Evolutionary conservation across 2,797 vertebrate genomes (phyloP).

Genomic region (Columba guinea): DNA sequence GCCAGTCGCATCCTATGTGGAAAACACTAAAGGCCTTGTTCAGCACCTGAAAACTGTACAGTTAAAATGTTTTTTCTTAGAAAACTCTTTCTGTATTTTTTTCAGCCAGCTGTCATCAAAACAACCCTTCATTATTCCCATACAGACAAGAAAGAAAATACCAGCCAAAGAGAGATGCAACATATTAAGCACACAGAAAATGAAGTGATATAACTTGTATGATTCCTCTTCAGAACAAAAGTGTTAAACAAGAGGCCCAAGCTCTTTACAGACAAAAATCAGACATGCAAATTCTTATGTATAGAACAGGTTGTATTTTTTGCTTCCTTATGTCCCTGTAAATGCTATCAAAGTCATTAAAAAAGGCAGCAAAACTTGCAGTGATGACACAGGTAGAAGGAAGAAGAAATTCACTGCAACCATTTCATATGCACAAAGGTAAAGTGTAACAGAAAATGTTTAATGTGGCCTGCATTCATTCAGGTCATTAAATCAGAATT

Average conservation of each 20-base stretch:
- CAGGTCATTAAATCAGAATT: not conserved
- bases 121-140: not conserved
- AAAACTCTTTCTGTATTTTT: not conserved
- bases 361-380: not conserved
- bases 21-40: not conserved
- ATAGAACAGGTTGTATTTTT: not conserved
- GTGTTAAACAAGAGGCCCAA: not conserved
- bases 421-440: not conserved
- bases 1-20: not conserved
- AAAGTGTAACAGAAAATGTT: not conserved
- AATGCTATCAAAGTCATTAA: not conserved
- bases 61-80: not conserved
- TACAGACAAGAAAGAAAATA: not conserved
- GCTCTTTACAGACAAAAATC: not conserved
- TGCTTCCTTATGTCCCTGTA: not conserved
- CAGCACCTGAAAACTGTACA: not conserved
- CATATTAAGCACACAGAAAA: not conserved
- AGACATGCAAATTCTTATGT: not conserved
- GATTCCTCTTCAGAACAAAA: not conserved
- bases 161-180: not conserved
- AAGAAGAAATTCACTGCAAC: not conserved
- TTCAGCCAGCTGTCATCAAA: not conserved
- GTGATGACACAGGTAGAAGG: not conserved
- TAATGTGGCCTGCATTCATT: not conserved
- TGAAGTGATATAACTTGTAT: not conserved